These are phyloP conservation scores for Hyles euphorbiae DNA, from an alignment of 1,140 invertebrate species.

Conservation along the genomic window DNA sequence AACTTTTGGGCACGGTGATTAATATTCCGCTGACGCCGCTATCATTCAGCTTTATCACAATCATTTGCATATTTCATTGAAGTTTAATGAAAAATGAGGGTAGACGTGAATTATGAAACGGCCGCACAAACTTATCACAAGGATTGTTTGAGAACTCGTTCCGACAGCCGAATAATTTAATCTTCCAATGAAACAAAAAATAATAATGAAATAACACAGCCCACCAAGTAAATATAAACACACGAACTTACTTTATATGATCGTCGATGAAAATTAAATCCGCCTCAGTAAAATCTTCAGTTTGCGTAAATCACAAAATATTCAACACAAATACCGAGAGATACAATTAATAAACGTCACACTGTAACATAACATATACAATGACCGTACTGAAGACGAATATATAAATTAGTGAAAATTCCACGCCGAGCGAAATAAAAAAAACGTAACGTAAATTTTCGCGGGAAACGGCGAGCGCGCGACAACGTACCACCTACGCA, in stretches of 20 bases:
- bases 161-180: no score
- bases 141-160: no score
- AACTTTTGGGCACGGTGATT: no score
- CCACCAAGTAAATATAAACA: background rate
- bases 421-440: slow-evolving; percentile 1
- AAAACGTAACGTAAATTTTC: slow-evolving; percentile 58
- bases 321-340: slow-evolving; percentile 18
- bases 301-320: slow-evolving; percentile 25
- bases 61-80: no score
- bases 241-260: slow-evolving; percentile 5
- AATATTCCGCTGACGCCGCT: no score
- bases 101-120: no score
- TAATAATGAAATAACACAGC: no score
- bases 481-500: slow-evolving; percentile 44
- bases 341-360: slow-evolving; percentile 32
- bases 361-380: slow-evolving; percentile 31
- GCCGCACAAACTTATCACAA: no score
- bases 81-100: no score
- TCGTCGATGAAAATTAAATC: slow-evolving; percentile 3
- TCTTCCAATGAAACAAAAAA: no score
- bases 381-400: slow-evolving; percentile 7
- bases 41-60: no score
- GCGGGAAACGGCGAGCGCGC: slow-evolving; percentile 45
- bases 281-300: slow-evolving; percentile 19
- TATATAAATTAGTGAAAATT: slow-evolving; percentile 19